Evolutionary conservation across 2,797 vertebrate genomes (phyloP).

Genomic region (Ptychobarbus kaznakovi): DNA sequence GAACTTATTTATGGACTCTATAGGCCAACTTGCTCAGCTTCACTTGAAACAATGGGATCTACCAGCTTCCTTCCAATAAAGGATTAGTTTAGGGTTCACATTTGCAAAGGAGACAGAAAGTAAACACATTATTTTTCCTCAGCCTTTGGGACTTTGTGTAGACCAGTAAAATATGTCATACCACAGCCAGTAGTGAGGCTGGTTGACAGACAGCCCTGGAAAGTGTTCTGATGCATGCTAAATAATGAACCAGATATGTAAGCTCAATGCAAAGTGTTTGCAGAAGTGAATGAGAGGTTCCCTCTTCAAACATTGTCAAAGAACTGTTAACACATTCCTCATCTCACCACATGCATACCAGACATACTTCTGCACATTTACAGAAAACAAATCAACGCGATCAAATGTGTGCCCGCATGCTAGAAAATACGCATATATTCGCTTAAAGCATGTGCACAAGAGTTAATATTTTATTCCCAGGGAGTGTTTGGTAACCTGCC

Average conservation of each 20-base stretch:
- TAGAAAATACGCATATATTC: conserved; percentile 23
- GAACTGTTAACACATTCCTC: conserved; percentile 64
- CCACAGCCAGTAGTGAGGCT: neutral
- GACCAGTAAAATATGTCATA: conserved; percentile 2
- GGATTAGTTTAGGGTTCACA: conserved; percentile 6
- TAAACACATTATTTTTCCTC: neutral
- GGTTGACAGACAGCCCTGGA: conserved; percentile 2
- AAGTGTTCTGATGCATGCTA: neutral
- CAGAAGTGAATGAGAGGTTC: conserved; percentile 12
- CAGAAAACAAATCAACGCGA: conserved; percentile 19
- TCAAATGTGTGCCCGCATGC: conserved; percentile 41
- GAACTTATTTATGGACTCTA: conserved; percentile 22
- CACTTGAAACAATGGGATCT: neutral
- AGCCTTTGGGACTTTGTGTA: neutral
- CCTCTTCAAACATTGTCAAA: conserved; percentile 54
- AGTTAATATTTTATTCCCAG: neutral
- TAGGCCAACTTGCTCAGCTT: neutral
- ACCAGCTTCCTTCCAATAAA: neutral
- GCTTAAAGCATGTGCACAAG: neutral
- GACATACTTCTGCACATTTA: conserved; percentile 68
- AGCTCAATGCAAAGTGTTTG: neutral
- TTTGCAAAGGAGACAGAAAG: conserved; percentile 20
- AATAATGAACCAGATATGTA: conserved; percentile 22
- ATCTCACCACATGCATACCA: conserved; percentile 74
- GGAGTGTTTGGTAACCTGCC: neutral